Percentiles rank a stretch among this genome's conserved stretches.
phyloP scores from a whole-genome alignment of 2,113 vertebrate species.

The Cephalopholis sonnerati region DNA sequence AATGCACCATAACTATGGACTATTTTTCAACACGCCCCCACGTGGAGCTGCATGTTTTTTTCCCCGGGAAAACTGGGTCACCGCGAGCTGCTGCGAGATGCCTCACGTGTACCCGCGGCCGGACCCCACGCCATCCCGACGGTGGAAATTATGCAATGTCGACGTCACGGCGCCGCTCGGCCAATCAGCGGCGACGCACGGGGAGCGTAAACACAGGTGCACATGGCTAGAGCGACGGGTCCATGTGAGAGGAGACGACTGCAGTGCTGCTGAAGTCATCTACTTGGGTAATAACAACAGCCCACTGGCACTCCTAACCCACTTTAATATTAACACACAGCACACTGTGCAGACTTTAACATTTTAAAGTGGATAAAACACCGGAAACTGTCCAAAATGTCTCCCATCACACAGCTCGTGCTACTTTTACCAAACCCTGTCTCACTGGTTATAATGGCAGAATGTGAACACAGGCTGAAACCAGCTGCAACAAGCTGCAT shows the following conservation, averaged over 20 bases:
- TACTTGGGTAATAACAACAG: slow-evolving; percentile 50
- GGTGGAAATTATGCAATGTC: slow-evolving; percentile 87
- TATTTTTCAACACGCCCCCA: slow-evolving; percentile 75
- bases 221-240: slow-evolving; percentile 88
- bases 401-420: neutral
- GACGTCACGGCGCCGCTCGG: slow-evolving; percentile 83
- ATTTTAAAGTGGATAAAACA: neutral
- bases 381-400: fast-evolving
- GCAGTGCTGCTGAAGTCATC: slow-evolving; percentile 57
- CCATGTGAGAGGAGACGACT: slow-evolving; percentile 88
- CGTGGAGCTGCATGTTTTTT: slow-evolving; percentile 77
- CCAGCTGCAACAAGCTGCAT: neutral
- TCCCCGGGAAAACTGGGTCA: slow-evolving; percentile 81
- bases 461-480: neutral
- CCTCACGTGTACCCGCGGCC: slow-evolving; percentile 87
- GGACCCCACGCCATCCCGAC: slow-evolving; percentile 62
- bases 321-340: slow-evolving; percentile 7
- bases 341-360: too few relatives aligned
- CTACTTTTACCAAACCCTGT: neutral
- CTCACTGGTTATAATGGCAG: neutral
- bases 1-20: neutral
- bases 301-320: slow-evolving; percentile 61
- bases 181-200: slow-evolving; percentile 87
- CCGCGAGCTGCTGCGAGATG: slow-evolving; percentile 13
- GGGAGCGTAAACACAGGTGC: slow-evolving; percentile 91